Evolutionary conservation across 2,113 vertebrate genomes (phyloP), one percentile per base, ranked within the genome.

Genomic region (Garra rufa): DNA sequence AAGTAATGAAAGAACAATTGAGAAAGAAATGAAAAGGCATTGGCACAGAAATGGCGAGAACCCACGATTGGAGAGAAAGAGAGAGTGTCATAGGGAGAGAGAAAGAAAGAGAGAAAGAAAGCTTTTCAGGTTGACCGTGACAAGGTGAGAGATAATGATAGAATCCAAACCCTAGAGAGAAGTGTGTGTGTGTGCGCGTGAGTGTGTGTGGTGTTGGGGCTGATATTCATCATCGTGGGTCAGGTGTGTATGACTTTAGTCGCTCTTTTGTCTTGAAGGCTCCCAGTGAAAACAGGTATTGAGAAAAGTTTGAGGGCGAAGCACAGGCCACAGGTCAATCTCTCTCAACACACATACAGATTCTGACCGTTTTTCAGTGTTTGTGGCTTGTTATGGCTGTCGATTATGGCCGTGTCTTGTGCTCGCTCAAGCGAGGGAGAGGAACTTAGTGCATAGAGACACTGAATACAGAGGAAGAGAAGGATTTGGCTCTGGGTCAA

Each of bases 71-170:
- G 83, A 43, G 59, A 78, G 46, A 71, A 46, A 77, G 52, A 73
- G 21, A 71, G 74, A 82, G 50, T 9, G 46, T 41, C 24, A 63
- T 26, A 71, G 55, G 30, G 15, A 85, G 76, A 48, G 57, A 73
- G 44, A 44, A 19, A 70, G 48, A 61, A 52, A 38, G 52, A 74
- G 41, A 81, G 63, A 70, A 71, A 61, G 65, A 73, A 48, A 26
- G 52, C 63, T n/a, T 81, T 81, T 81, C 46, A 80, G 85, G 76
- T 71, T 85, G 38, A 76, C 76, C 78, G 85, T 88, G 88, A 89
- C 88, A 88, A 86, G 82, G 86, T 89, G 86, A 89, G 80, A 88
- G 86, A 89, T 89, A 86, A 89, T 89, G 86, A 86, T 89, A 83
- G 83, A 89, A 84, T 86, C 76, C 82, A 85, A 82, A 86, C 84